Evolutionary conservation across 2,888 invertebrate genomes (phyloP).

Genomic region (Chloroclysta siterata): DNA sequence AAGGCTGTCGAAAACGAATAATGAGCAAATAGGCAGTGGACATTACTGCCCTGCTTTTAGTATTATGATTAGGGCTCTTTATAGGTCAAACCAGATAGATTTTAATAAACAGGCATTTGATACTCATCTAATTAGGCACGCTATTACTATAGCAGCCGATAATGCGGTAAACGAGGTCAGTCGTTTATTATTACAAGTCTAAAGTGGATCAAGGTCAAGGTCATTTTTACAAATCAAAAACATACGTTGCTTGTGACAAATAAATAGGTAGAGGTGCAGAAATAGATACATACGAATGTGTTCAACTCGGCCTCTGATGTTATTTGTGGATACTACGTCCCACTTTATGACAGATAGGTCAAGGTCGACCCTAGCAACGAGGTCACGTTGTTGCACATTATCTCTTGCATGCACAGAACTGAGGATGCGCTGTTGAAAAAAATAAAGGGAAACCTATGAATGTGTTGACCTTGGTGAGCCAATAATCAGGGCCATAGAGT

Average conservation of each 20-base stretch:
- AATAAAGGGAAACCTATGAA: conserved; percentile 6
- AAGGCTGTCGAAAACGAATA: too few relatives aligned
- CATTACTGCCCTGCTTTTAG: neutral
- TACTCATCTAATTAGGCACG: conserved; percentile 70
- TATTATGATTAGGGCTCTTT: neutral
- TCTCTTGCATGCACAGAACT: conserved; percentile 38
- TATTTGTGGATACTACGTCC: conserved; percentile 71
- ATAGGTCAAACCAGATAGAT: conserved; percentile 12
- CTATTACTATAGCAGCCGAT: conserved; percentile 67
- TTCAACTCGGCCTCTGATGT: conserved; percentile 74
- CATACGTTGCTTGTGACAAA: conserved; percentile 72
- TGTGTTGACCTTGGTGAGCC: conserved; percentile 62
- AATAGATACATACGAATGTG: conserved; percentile 70
- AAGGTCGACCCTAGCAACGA: conserved; percentile 71
- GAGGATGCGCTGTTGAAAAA: conserved; percentile 6
- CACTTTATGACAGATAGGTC: conserved; percentile 74
- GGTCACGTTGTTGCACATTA: conserved; percentile 55
- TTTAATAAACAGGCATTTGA: conserved; percentile 42
- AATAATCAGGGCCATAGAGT: conserved; percentile 63
- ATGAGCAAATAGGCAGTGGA: neutral
- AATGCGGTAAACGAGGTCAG: conserved; percentile 82
- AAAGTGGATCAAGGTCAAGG: conserved; percentile 85
- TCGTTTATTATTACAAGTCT: conserved; percentile 78
- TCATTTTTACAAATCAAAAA: conserved; percentile 83
- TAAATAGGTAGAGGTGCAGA: conserved; percentile 61